Base-by-base conservation (phyloP, 2,888 invertebrate species). In the Torymus aiolomorphi region DNA sequence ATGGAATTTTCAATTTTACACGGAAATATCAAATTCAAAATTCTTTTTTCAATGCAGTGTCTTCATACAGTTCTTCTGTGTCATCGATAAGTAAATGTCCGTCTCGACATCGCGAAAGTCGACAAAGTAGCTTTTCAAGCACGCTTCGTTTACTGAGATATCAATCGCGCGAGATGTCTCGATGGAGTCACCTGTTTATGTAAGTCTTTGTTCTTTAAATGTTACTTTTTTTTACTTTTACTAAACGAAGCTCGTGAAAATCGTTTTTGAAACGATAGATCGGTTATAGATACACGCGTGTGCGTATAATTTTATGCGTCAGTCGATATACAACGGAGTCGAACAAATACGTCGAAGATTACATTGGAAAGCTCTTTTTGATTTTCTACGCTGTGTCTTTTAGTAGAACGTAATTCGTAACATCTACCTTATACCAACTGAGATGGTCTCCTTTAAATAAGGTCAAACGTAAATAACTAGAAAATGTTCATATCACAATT, bases 231-330 rank as follows among this genome's bases (percentile, higher is more conserved):
- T 54, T 24, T 42, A n/a, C 2, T 78, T 61, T 79, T 65, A 54
- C 61, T 76, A 80, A 72, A 76, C 51, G 18, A 76, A 74, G 76
- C 71, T 80, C 72, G 42, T 52, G 63, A 52, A 52, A 16, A 67
- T 76, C 66, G 79, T 79, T 79, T 75, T 71, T 54, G 11, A 76
- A 76, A 72, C 72, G 67, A 80, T 71, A 14, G 31, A 0, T 78
- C 56, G 14, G 31, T 31, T 31, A 62, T 51, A 67, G 51, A 70
- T 63, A 57, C 57, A 61, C 66, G n/a, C 20, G 20, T 71, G 76
- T 66, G 71, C 62, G 57, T 66, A 49, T 71, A 65, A 59, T 61
- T 13, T 73, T 65, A 67, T 71, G 54, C 54, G 54, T 80, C 72
- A 54, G 62, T 80, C 76, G 52, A 63, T 66, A 66, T 31, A 31